Base-by-base conservation (phyloP, 2,797 vertebrate species). In the Balearica regulorum region DNA sequence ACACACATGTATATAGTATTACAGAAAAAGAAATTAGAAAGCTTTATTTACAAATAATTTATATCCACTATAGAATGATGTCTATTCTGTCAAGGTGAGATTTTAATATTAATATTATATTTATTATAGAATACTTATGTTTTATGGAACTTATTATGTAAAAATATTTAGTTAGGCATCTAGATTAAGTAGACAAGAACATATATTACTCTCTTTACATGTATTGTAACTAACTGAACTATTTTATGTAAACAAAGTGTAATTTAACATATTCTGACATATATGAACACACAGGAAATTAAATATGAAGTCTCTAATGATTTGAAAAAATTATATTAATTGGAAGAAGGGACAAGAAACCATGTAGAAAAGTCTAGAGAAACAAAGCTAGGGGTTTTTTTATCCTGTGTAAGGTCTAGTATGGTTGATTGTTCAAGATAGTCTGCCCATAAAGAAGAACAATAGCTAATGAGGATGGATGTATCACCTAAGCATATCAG, bases 401-500 rank as follows among this genome's bases (percentile, higher is more conserved):
- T 89, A 91, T 95, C 94, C 68, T 79, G 13, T 77, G 39, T 87
- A 96, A 90, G 53, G 49, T 83, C 75, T 82, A 31, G 75, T 46
- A 69, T 48, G 55, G 76, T 41, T 90, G 94, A 94, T 89, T 95
- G 77, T 75, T 83, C 87, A 85, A 96, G 95, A 96, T 89, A 95
- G 94, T 86, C 92, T 96, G 79, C 70, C 85, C 94, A 84, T 89
- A 97, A 96, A 94, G 96, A 97, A 97, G 96, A 97, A 87, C 62
- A 90, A 65, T 37, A 76, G n/a, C 13, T 97, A 98, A 98, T 95
- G 90, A 98, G 96, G 96, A 97, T 95, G 90, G 97, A 97, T 98
- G 96, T n/a, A 92, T 93, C 95, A 94, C 94, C 96, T 98, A 98
- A 98, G 91, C 66, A 39, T 70, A 73, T 87, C 93, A 25, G 96